A percentile compares a stretch with the other conserved stretches of the same genome.
phyloP scores from a whole-genome alignment of 2,888 invertebrate species.

The Horisme vitalbata region DNA sequence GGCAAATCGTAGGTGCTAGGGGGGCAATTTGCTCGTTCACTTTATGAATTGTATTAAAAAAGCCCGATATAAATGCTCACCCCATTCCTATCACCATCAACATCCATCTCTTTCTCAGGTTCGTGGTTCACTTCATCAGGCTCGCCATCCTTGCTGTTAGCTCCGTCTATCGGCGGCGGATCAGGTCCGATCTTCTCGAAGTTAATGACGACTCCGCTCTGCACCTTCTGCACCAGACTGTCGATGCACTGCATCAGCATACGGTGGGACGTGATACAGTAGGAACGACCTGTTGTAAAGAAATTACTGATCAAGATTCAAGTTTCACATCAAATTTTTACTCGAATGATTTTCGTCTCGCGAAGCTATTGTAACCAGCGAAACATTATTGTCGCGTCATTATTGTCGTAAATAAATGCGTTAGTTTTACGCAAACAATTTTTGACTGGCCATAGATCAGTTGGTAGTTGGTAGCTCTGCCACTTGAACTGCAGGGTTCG shows the following conservation, averaged over 20 bases:
- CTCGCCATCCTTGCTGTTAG: constrained; percentile 75
- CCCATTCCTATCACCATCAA: constrained; percentile 77
- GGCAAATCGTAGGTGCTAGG: too few species aligned
- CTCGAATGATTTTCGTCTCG: too few species aligned
- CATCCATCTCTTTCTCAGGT: constrained; percentile 71
- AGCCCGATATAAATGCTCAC: constrained; percentile 49
- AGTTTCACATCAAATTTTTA: too few species aligned
- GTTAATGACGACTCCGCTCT: constrained; percentile 98
- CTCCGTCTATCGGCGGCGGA: constrained; percentile 86
- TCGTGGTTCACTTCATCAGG: constrained; percentile 68
- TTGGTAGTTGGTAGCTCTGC: too few species aligned
- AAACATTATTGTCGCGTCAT: too few species aligned
- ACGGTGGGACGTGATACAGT: constrained; percentile 96
- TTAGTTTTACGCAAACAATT: too few species aligned
- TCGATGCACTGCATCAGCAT: constrained; percentile 98
- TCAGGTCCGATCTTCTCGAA: constrained; percentile 98
- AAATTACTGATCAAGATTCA: not conserved
- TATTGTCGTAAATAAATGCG: too few species aligned
- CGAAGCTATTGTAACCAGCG: too few species aligned
- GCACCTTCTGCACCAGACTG: constrained; percentile 97
- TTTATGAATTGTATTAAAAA: not conserved
- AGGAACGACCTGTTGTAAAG: constrained; percentile 91
- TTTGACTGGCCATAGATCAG: too few species aligned
- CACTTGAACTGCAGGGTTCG: too few species aligned
- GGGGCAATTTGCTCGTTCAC: too few species aligned